phyloP scores from a whole-genome alignment of 2,888 invertebrate species.

The Periphyllus acericola region DNA sequence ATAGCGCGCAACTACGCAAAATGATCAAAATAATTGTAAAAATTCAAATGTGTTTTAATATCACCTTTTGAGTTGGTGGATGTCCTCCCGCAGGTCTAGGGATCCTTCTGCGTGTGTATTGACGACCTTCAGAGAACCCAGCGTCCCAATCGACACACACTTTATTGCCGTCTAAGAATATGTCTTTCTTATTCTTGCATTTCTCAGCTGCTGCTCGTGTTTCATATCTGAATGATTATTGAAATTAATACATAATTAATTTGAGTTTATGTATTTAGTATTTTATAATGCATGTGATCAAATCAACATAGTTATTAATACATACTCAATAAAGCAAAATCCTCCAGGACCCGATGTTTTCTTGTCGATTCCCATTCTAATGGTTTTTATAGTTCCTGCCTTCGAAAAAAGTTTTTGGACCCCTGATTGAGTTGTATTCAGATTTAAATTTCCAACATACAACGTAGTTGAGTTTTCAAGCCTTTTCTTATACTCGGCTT shows the following conservation, averaged over 20 bases:
- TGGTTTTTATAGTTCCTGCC: conserved; percentile 33
- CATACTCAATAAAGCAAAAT: conserved; percentile 49
- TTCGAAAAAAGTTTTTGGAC: conserved; percentile 31
- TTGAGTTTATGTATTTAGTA: neutral
- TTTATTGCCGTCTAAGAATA: neutral
- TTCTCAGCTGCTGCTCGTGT: conserved; percentile 1
- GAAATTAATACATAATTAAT: neutral
- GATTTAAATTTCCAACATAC: conserved; percentile 44
- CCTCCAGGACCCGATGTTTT: conserved; percentile 26
- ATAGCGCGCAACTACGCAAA: too few species aligned
- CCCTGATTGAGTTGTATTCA: neutral
- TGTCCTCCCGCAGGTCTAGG: neutral
- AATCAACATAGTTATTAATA: neutral
- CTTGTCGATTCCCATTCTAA: conserved; percentile 46
- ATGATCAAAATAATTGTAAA: too few species aligned
- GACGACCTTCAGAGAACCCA: conserved; percentile 34
- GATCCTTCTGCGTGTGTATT: conserved; percentile 3
- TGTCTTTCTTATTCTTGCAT: neutral
- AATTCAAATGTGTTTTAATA: neutral
- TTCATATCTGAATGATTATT: neutral
- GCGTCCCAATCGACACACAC: conserved; percentile 39
- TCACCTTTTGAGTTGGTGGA: neutral
- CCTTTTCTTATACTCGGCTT: conserved; percentile 2
- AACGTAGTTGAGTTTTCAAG: conserved; percentile 28
- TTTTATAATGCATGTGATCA: neutral